A percentile compares a stretch with the other conserved stretches of the same genome.
Evolutionary conservation across 2,888 invertebrate genomes (phyloP).

Genomic region (Xiphydria camelus): DNA sequence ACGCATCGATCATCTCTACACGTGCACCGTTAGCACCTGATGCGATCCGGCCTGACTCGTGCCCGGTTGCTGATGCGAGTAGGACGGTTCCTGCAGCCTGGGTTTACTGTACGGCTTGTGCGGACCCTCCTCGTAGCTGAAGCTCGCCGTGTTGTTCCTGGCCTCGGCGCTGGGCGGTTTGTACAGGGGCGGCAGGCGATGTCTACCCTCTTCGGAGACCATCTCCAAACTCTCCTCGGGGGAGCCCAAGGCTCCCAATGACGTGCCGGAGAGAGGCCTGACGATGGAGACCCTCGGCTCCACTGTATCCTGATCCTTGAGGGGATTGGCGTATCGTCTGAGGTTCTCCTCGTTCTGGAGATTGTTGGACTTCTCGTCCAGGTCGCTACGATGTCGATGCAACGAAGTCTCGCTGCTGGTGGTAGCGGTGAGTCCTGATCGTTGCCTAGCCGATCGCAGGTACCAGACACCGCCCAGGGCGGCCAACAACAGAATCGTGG

Average conservation of each 20-base stretch:
- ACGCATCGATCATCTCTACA: slow-evolving; percentile 31
- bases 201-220: slow-evolving; percentile 63
- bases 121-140: slow-evolving; percentile 52
- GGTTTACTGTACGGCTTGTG: slow-evolving; percentile 55
- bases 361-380: slow-evolving; percentile 85
- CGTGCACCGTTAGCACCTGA: slow-evolving; percentile 55
- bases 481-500: slow-evolving; percentile 42
- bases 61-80: slow-evolving; percentile 49
- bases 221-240: slow-evolving; percentile 67
- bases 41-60: slow-evolving; percentile 49
- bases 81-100: slow-evolving; percentile 49
- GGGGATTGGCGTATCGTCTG: slow-evolving; percentile 78
- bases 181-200: slow-evolving; percentile 65
- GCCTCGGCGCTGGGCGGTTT: slow-evolving; percentile 85
- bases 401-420: slow-evolving; percentile 54
- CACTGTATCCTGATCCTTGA: slow-evolving; percentile 66
- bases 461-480: slow-evolving; percentile 51
- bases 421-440: slow-evolving; percentile 51
- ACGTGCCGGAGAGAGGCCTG: slow-evolving; percentile 57
- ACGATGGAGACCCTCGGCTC: slow-evolving; percentile 62
- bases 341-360: slow-evolving; percentile 89
- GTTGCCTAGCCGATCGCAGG: slow-evolving; percentile 36
- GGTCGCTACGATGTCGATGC: slow-evolving; percentile 66
- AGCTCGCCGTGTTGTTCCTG: slow-evolving; percentile 78
- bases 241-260: slow-evolving; percentile 57